Base-by-base conservation (phyloP, 2,113 vertebrate species). In the Oreochromis aureus region DNA sequence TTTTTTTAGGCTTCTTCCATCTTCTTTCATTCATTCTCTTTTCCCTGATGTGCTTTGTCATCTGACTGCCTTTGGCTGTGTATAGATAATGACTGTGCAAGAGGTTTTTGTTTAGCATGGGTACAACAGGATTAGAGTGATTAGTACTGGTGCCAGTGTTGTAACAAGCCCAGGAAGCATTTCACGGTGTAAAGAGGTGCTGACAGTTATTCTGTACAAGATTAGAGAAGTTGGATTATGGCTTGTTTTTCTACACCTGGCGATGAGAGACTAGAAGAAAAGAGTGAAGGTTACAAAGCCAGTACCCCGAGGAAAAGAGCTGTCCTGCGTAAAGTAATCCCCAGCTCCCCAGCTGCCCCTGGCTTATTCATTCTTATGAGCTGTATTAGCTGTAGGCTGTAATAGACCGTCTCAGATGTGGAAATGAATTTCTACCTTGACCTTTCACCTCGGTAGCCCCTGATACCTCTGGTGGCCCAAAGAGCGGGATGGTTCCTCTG, bases 181-280 rank as follows among this genome's bases (percentile, higher is more conserved):
- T 94, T 86, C 90, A 87, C 22, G 1, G 83, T 92, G 87, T 84
- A 91, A 89, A 69, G 89, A 93, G 89, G 87, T 87, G 95, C 85
- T 92, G 95, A 96, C 90, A 93, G 91, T 93, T 90, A 83, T 91
- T 88, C 92, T 94, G 82, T 89, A 87, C 66, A 86, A 92, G 92
- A 92, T 92, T 93, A 89, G 85, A 92, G 84, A 84, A 83, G 79
- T 80, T 90, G 90, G 93, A 95, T 94, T 93, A 91, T 80, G 41
- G 89, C 30, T 83, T 89, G 54, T 92, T 93, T 90, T 94, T 93
- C 85, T 85, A 80, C 85, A 90, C 90, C 89, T 84, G 79, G 92
- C 83, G 93, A 92, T 94, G 93, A 95, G 85, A 94, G 94, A 94
- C 81, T 22, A n/a, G 61, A 86, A 92, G 79, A 93, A 89, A 87